Evolutionary conservation across 2,888 invertebrate genomes (phyloP).

Genomic region (Noctua comes): DNA sequence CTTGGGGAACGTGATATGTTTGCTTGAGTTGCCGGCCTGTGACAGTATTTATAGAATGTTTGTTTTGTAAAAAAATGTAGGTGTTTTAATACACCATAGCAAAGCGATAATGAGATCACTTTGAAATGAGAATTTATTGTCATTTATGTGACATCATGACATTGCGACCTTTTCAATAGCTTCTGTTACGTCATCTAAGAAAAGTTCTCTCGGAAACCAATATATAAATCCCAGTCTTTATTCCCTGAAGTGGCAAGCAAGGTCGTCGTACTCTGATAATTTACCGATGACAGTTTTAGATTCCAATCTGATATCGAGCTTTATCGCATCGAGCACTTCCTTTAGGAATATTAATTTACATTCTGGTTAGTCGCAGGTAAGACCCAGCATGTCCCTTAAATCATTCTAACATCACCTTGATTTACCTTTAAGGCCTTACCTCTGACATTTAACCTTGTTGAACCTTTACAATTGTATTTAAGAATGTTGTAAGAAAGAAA

Average conservation of each 20-base stretch:
- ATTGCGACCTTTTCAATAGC: slow-evolving; percentile 18
- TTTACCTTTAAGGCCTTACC: background rate
- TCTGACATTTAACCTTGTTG: slow-evolving; percentile 9
- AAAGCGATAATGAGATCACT: too few relatives aligned
- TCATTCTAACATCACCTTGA: slow-evolving; percentile 24
- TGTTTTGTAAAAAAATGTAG: slow-evolving; percentile 17
- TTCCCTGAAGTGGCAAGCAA: slow-evolving; percentile 13
- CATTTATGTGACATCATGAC: background rate
- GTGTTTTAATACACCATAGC: background rate
- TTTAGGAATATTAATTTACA: slow-evolving; percentile 64
- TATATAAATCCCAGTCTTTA: slow-evolving; percentile 17
- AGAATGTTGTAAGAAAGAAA: background rate
- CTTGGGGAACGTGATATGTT: slow-evolving; percentile 54
- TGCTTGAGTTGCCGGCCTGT: slow-evolving; percentile 34
- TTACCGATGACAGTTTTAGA: slow-evolving; percentile 43
- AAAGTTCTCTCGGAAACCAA: background rate
- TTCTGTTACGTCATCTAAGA: slow-evolving; percentile 12
- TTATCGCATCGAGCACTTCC: slow-evolving; percentile 49
- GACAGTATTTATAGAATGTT: slow-evolving; percentile 32
- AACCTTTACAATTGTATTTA: background rate
- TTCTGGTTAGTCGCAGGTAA: slow-evolving; percentile 28
- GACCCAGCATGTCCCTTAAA: slow-evolving; percentile 7
- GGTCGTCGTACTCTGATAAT: slow-evolving; percentile 24
- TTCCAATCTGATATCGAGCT: slow-evolving; percentile 38
- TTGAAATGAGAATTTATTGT: background rate